Percentiles rank a stretch among this genome's conserved stretches.
Evolutionary conservation across 2,888 invertebrate genomes (phyloP).

Genomic region (Hymenopus coronatus): DNA sequence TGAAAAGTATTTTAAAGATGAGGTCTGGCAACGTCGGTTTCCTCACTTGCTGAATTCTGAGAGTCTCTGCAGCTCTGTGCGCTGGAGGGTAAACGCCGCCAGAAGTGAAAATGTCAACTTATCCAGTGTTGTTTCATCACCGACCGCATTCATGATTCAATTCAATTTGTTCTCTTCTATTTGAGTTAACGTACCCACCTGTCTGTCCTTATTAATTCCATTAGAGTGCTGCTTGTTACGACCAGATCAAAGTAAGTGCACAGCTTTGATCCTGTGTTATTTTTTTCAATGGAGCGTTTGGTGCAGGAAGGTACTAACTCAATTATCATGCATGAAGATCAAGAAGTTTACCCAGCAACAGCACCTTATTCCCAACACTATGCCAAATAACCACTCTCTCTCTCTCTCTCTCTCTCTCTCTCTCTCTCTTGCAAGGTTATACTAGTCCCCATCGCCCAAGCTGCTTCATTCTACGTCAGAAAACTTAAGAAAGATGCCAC

Average conservation of each 20-base stretch:
- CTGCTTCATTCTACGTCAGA: no score
- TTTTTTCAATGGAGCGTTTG: background rate
- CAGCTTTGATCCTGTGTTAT: background rate
- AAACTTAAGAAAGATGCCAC: no score
- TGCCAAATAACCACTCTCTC: no score
- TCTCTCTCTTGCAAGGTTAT: no score
- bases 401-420: no score
- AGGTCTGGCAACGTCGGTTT: no score
- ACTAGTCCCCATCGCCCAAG: no score
- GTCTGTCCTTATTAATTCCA: background rate
- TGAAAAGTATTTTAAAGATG: no score
- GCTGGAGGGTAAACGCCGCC: background rate
- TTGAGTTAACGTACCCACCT: background rate
- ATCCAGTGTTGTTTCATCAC: background rate
- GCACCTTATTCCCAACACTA: no score
- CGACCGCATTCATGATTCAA: background rate
- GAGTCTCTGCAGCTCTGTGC: background rate
- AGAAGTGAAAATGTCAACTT: background rate
- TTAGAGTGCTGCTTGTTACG: background rate
- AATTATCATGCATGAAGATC: background rate
- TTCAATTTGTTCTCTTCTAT: background rate
- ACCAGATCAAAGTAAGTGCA: background rate
- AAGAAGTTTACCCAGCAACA: no score
- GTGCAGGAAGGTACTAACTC: background rate
- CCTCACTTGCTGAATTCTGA: no score